These are phyloP conservation scores for Sweltsa coloradensis DNA, from an alignment of 1,140 invertebrate genomes.

Conservation along the genomic window DNA sequence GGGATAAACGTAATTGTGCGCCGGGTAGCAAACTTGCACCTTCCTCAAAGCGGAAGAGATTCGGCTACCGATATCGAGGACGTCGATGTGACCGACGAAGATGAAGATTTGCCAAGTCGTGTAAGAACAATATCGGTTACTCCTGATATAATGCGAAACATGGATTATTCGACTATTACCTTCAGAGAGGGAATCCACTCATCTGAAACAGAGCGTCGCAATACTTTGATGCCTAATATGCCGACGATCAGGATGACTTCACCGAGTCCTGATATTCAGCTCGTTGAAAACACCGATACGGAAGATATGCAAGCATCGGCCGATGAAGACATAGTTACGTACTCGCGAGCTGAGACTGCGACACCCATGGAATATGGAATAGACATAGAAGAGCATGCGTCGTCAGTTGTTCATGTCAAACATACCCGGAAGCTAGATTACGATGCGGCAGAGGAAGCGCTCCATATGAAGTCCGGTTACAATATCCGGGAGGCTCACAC, in stretches of 20 bases:
- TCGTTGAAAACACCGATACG: conserved; percentile 29
- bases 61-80: conserved; percentile 22
- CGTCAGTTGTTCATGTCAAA: conserved; percentile 31
- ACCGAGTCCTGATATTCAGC: conserved; percentile 15
- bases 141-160: conserved; percentile 20
- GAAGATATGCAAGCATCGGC: conserved; percentile 38
- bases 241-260: conserved; percentile 2
- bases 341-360: conserved; percentile 18
- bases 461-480: conserved; percentile 33
- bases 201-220: conserved; percentile 16
- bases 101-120: conserved; percentile 18
- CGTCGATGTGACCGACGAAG: conserved; percentile 22
- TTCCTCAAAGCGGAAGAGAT: neutral
- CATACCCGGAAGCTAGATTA: conserved; percentile 28
- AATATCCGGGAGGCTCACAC: conserved; percentile 28
- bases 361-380: conserved; percentile 24
- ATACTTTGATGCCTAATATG: conserved; percentile 4
- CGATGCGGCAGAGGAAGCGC: conserved; percentile 29
- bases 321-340: conserved; percentile 28
- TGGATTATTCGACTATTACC: conserved; percentile 20
- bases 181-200: conserved; percentile 21
- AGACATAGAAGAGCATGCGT: conserved; percentile 28
- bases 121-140: conserved; percentile 18
- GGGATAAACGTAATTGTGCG: conserved; percentile 1
- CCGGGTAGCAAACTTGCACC: neutral